Evolutionary conservation across 2,888 invertebrate genomes (phyloP).

Genomic region (Nymphalis polychloros): DNA sequence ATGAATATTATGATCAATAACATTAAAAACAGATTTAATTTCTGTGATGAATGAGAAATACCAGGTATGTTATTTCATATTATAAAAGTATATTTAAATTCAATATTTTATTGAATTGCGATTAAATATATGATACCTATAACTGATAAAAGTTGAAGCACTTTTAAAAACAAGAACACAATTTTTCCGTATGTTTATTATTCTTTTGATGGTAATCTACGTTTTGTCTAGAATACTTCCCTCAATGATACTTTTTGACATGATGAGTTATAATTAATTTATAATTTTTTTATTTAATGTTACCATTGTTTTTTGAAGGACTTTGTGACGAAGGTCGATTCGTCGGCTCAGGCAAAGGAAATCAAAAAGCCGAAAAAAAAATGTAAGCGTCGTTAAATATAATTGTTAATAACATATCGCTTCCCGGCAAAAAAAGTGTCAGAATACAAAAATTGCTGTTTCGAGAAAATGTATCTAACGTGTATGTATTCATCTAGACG

Average conservation of each 20-base stretch:
- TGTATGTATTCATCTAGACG: too few species aligned
- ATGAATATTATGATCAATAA: slow-evolving; percentile 48
- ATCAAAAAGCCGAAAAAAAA: slow-evolving; percentile 60
- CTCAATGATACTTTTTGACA: too few species aligned
- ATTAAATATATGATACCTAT: too few species aligned
- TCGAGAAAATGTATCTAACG: too few species aligned
- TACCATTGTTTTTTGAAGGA: slow-evolving; percentile 33
- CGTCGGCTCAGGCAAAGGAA: slow-evolving; percentile 57
- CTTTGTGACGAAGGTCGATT: slow-evolving; percentile 46
- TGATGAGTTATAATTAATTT: not conserved
- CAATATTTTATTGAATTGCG: too few species aligned
- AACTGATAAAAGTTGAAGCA: too few species aligned
- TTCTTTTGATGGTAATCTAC: too few species aligned
- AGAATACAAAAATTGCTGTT: too few species aligned
- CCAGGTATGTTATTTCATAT: slow-evolving; percentile 52
- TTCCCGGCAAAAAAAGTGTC: too few species aligned
- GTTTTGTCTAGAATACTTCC: too few species aligned
- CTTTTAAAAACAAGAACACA: too few species aligned
- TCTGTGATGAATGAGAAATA: slow-evolving; percentile 65
- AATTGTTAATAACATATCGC: not conserved
- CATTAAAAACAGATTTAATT: slow-evolving; percentile 45
- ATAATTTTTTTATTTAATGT: not conserved
- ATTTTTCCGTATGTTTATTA: too few species aligned
- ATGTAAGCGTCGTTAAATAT: slow-evolving; percentile 47
- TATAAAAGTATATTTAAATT: not conserved